A percentile compares a stretch with the other conserved stretches of the same genome.
Conservation (phyloP, 2,113 vertebrate genomes). For the Ageneiosus marmoratus region DNA sequence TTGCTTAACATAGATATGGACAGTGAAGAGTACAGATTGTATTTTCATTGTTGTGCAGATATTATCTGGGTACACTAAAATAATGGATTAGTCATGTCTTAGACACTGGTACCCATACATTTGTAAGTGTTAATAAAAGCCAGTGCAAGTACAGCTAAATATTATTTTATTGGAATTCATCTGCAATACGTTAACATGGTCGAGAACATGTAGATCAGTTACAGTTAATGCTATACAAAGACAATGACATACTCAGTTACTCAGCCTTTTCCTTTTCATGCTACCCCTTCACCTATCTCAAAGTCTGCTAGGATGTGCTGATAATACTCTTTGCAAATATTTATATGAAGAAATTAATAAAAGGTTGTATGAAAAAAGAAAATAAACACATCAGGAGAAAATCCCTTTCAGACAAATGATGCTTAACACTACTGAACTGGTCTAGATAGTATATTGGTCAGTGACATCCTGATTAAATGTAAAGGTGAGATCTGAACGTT, state of each 20-base stretch:
- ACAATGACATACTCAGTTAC: too few species aligned
- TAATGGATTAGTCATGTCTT: background rate
- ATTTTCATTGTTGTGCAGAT: background rate
- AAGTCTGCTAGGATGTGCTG: background rate
- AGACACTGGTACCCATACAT: background rate
- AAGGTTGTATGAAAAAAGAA: too few species aligned
- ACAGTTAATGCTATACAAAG: too few species aligned
- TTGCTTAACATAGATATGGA: background rate
- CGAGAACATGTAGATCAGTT: background rate
- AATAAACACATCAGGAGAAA: too few species aligned
- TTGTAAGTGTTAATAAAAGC: background rate
- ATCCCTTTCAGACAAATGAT: background rate
- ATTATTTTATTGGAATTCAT: background rate
- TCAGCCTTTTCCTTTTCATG: background rate
- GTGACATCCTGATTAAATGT: background rate
- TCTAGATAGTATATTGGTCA: background rate
- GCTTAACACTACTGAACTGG: background rate
- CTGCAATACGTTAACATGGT: background rate
- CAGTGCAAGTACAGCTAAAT: background rate
- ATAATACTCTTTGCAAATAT: background rate
- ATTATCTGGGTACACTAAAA: background rate
- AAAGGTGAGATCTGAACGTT: background rate
- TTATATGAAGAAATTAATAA: background rate
- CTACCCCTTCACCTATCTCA: background rate
- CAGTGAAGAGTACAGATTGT: background rate